These are phyloP conservation scores for Leptodactylus fallax DNA, from an alignment of 2,797 vertebrate genomes.

Conservation along the genomic window DNA sequence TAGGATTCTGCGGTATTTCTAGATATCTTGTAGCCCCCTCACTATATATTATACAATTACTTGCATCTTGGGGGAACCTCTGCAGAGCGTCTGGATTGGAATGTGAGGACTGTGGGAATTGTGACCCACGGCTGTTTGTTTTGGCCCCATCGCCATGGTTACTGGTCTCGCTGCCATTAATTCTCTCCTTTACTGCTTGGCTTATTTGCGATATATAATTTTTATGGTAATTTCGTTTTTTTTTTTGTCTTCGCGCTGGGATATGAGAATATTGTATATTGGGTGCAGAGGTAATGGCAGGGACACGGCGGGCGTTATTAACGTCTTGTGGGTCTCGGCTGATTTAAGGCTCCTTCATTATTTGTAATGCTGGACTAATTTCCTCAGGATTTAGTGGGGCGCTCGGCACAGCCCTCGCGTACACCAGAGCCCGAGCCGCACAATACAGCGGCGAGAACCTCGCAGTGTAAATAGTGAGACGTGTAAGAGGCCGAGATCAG, in stretches of 20 bases:
- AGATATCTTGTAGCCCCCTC: too few species aligned
- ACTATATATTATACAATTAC: too few species aligned
- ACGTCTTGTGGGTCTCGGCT: neutral
- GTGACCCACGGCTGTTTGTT: conserved; percentile 52
- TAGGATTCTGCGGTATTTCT: too few species aligned
- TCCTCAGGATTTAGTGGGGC: conserved; percentile 22
- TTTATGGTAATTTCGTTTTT: conserved; percentile 44
- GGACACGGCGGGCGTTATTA: neutral
- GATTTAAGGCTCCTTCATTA: conserved; percentile 36
- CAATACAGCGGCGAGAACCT: too few species aligned
- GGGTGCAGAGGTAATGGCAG: conserved; percentile 38
- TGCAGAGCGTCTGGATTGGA: too few species aligned
- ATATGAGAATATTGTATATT: conserved; percentile 45
- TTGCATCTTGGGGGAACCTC: neutral
- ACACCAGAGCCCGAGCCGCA: conserved; percentile 1
- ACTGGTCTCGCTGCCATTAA: conserved; percentile 52
- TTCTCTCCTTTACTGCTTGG: conserved; percentile 53
- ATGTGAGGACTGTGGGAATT: conserved; percentile 65
- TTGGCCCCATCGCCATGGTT: conserved; percentile 63
- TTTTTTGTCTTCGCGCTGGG: conserved; percentile 10
- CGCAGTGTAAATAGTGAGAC: conserved; percentile 33
- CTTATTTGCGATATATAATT: conserved; percentile 17
- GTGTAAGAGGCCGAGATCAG: conserved; percentile 39
- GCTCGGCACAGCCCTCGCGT: neutral
- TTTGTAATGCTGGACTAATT: conserved; percentile 19